Conservation (phyloP, 2,797 vertebrate genomes). For the Onychomys leucogaster region DNA sequence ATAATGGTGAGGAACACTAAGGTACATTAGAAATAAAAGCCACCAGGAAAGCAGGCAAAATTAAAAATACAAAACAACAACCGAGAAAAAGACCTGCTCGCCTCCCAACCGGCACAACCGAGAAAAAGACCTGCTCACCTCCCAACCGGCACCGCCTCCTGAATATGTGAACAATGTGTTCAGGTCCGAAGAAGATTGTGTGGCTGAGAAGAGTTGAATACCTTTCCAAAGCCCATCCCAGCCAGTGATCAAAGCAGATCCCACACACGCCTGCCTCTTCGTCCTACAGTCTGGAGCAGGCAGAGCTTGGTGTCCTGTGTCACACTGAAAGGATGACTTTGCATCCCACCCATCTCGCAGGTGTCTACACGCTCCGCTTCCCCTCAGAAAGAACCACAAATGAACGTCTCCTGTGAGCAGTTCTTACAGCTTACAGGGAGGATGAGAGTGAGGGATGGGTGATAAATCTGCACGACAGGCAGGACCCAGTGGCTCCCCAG, state of each 20-base stretch:
- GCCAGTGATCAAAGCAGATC: not conserved
- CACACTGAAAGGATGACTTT: too few species aligned
- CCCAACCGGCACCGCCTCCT: not conserved
- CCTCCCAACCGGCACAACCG: not conserved
- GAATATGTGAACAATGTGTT: not conserved
- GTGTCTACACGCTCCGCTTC: not conserved
- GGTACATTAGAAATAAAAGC: not conserved
- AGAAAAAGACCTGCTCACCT: not conserved
- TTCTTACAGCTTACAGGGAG: not conserved
- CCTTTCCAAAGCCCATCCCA: too few species aligned
- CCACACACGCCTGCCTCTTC: not conserved
- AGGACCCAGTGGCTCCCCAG: not conserved
- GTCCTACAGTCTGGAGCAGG: not conserved
- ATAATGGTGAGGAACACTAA: not conserved
- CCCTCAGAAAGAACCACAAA: not conserved
- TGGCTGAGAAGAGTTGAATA: not conserved
- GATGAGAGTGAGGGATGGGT: not conserved
- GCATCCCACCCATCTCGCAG: too few species aligned
- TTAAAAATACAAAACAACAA: not conserved
- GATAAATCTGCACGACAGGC: not conserved
- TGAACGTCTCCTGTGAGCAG: not conserved
- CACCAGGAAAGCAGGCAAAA: not conserved
- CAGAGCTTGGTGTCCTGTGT: not conserved
- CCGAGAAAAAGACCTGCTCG: too few species aligned
- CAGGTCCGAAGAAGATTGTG: not conserved